Conservation (phyloP, 2,888 invertebrate species). For the Lacanobia wlatinum region DNA sequence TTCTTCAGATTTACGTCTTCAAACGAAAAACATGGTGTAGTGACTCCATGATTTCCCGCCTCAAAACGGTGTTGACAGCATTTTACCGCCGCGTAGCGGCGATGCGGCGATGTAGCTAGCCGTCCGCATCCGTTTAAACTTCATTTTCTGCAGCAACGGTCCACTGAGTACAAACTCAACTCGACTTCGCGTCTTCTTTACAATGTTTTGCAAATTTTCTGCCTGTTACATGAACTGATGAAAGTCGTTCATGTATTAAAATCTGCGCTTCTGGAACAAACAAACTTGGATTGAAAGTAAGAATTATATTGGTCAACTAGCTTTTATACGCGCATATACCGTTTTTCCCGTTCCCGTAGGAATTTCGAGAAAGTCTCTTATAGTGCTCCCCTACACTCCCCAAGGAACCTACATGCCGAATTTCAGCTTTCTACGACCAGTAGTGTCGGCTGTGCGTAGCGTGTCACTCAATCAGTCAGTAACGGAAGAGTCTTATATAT, state of each 20-base stretch:
- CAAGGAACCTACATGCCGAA: too few relatives aligned
- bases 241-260: neutral
- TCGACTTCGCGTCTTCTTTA: conserved; percentile 36
- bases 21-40: conserved; percentile 2
- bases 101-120: conserved; percentile 15
- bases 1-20: too few relatives aligned
- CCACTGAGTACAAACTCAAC: conserved; percentile 33
- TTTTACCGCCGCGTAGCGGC: conserved; percentile 29
- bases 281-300: neutral
- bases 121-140: conserved; percentile 36
- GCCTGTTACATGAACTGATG: conserved; percentile 32
- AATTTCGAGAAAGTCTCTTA: too few relatives aligned
- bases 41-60: conserved; percentile 25
- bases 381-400: too few relatives aligned
- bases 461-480: too few relatives aligned
- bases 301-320: too few relatives aligned
- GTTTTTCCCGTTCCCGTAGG: too few relatives aligned
- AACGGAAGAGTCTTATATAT: too few relatives aligned
- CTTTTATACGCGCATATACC: too few relatives aligned
- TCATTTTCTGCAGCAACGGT: conserved; percentile 38
- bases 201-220: conserved; percentile 54
- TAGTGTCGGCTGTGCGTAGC: too few relatives aligned
- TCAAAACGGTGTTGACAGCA: conserved; percentile 47
- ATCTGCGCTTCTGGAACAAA: neutral
- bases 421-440: too few relatives aligned